Evolutionary conservation across 2,113 vertebrate species (phyloP).

Genomic region (Peromyscus polionotus): DNA sequence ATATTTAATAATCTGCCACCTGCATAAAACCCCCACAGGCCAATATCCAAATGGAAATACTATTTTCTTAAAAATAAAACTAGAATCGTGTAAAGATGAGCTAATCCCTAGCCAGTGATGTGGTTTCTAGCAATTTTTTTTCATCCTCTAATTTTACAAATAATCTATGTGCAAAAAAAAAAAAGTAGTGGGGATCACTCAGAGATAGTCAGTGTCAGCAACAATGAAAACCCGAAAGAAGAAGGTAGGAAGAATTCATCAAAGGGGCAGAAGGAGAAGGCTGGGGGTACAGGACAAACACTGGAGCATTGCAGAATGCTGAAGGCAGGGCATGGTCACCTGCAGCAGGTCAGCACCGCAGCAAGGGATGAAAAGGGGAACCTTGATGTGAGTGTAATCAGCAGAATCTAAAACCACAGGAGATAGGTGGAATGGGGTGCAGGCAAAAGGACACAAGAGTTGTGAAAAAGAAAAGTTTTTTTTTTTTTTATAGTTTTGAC

Average conservation of each 20-base stretch:
- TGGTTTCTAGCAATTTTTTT: slow-evolving; percentile 29
- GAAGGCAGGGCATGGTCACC: not conserved
- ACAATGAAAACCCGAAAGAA: not conserved
- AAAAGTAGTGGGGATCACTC: not conserved
- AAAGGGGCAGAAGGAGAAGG: not conserved
- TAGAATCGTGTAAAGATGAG: not conserved
- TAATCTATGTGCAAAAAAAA: not conserved
- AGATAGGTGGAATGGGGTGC: no score
- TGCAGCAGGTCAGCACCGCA: no score
- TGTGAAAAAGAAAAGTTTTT: not conserved
- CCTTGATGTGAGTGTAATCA: not conserved
- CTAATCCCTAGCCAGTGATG: not conserved
- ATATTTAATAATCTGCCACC: not conserved
- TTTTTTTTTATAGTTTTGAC: not conserved
- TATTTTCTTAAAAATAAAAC: slow-evolving; percentile 56
- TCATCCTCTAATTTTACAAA: slow-evolving; percentile 55
- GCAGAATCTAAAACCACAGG: not conserved
- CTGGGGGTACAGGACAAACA: not conserved
- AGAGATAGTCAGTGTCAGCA: not conserved
- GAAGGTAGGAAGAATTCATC: not conserved
- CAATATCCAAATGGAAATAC: not conserved
- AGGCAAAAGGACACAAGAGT: no score
- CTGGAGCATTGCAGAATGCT: not conserved
- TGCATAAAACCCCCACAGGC: not conserved
- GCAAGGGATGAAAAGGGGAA: not conserved